phyloP scores from a whole-genome alignment of 2,888 invertebrate species.

The Eurois occulta region DNA sequence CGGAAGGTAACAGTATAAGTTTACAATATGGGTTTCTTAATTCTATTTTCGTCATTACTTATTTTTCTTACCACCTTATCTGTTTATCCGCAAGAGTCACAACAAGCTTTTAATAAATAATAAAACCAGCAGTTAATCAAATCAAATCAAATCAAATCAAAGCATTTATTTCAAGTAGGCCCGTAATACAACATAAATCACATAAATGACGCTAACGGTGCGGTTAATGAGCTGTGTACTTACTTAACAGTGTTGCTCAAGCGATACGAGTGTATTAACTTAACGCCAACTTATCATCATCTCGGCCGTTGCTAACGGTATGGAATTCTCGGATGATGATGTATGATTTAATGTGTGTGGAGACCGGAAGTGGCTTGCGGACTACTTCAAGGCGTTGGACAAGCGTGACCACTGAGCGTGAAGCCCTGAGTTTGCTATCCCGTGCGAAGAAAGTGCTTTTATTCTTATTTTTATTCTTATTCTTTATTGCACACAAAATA shows the following conservation, averaged over 20 bases:
- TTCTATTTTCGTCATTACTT: neutral
- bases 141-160: no score
- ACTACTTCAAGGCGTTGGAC: neutral
- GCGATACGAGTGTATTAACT: conserved; percentile 29
- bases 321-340: conserved; percentile 1
- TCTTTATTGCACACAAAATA: no score
- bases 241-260: conserved; percentile 34
- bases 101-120: conserved; percentile 9
- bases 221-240: conserved; percentile 56
- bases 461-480: no score
- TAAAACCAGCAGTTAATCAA: conserved; percentile 14
- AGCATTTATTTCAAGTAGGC: no score
- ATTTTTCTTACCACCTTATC: neutral
- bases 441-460: neutral
- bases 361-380: neutral
- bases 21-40: no score
- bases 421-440: neutral
- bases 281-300: conserved; percentile 28
- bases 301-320: conserved; percentile 22
- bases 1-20: no score
- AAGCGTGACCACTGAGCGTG: neutral
- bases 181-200: conserved; percentile 46
- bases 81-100: neutral
- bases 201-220: conserved; percentile 41
- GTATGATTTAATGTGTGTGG: conserved; percentile 11